These are phyloP conservation scores for Prionailurus bengalensis DNA, from an alignment of 2,113 vertebrate genomes.

Conservation along the genomic window DNA sequence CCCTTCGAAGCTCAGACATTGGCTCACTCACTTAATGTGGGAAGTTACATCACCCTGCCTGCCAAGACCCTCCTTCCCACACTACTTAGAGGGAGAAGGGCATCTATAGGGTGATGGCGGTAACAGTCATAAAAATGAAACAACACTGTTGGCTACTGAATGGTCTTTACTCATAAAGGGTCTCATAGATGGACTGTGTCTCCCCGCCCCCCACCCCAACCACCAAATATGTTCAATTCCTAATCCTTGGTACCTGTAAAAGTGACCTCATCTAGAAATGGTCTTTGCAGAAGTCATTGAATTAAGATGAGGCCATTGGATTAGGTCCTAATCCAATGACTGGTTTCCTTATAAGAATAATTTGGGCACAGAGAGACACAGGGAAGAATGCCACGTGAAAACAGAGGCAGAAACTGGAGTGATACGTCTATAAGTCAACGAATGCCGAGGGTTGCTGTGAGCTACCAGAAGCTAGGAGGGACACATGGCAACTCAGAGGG, in stretches of 20 bases:
- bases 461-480: neutral
- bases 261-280: neutral
- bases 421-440: neutral
- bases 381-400: neutral
- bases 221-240: neutral
- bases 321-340: neutral
- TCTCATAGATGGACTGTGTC: neutral
- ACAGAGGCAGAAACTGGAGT: neutral
- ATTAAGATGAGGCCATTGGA: neutral
- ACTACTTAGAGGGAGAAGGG: neutral
- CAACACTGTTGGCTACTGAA: neutral
- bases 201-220: neutral
- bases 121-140: neutral
- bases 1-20: neutral
- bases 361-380: neutral
- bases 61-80: neutral
- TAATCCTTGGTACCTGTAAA: neutral
- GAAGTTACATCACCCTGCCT: neutral
- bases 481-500: neutral
- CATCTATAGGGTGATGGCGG: neutral
- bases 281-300: neutral
- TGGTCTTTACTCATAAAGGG: neutral
- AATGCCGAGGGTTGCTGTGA: neutral
- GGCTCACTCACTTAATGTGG: neutral
- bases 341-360: neutral